These are phyloP conservation scores for Sylvietta virens DNA, from an alignment of 2,113 vertebrate genomes.

Conservation along the genomic window DNA sequence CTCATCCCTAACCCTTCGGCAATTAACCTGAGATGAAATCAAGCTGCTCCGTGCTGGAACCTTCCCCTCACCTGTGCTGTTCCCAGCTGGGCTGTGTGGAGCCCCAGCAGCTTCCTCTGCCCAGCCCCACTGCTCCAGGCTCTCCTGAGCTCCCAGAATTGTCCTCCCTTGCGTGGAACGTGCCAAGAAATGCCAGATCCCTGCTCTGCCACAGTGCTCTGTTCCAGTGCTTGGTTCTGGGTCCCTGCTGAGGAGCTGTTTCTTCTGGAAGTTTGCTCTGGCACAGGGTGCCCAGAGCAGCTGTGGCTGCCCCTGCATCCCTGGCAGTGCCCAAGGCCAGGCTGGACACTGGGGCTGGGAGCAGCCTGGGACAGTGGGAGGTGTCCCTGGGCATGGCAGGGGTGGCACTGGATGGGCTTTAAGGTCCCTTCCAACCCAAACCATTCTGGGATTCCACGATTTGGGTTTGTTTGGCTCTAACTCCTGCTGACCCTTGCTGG, in stretches of 20 bases:
- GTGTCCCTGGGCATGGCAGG: not conserved
- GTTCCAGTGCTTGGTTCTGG: not conserved
- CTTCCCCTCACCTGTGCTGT: not conserved
- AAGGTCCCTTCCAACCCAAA: not conserved
- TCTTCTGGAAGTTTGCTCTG: not conserved
- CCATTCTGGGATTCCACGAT: not conserved
- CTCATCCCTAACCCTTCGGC: conserved; percentile 5
- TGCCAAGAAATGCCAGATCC: not conserved
- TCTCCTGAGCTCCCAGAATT: not conserved
- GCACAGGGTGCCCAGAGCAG: not conserved
- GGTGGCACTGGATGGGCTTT: accelerated
- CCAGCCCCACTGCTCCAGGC: not conserved
- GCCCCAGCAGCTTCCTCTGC: not conserved
- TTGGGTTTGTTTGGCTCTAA: not conserved
- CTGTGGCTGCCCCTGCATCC: not conserved
- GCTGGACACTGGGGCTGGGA: not conserved
- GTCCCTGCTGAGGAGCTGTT: not conserved
- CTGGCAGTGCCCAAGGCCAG: not conserved
- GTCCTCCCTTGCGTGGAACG: not conserved
- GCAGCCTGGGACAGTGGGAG: accelerated
- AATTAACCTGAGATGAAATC: conserved; percentile 7
- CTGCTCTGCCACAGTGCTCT: not conserved
- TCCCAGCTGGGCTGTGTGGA: accelerated
- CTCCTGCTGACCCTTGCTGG: not conserved
- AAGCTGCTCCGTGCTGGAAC: not conserved